Percentiles rank a stretch among this genome's conserved stretches.
Conservation (phyloP, 2,888 invertebrate genomes). For the Chymomyza procnemis region DNA sequence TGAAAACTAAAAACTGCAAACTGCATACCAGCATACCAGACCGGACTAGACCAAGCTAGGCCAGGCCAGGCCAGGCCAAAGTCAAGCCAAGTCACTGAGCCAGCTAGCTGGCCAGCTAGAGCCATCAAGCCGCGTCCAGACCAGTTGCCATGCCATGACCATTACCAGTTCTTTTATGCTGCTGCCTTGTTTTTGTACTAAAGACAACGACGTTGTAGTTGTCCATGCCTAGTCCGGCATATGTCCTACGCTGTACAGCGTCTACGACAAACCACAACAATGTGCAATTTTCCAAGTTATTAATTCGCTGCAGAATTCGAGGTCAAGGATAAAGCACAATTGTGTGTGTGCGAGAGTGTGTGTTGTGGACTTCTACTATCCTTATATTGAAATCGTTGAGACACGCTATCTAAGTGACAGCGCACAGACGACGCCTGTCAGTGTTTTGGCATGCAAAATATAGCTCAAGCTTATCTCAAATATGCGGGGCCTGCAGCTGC, state of each 20-base stretch:
- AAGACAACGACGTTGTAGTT: background rate
- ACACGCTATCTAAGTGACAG: background rate
- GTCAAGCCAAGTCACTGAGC: background rate
- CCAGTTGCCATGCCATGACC: slow-evolving; percentile 69
- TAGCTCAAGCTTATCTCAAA: slow-evolving; percentile 39
- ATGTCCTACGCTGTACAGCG: background rate
- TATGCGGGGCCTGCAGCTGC: slow-evolving; percentile 6
- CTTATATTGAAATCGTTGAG: background rate
- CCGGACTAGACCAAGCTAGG: slow-evolving; percentile 29
- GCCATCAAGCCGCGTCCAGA: slow-evolving; percentile 18
- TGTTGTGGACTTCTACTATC: background rate
- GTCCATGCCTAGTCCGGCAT: too few species aligned
- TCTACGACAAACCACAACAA: slow-evolving; percentile 2
- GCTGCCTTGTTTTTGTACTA: background rate
- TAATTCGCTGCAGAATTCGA: slow-evolving; percentile 40
- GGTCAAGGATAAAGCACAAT: slow-evolving; percentile 64
- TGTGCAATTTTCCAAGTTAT: slow-evolving; percentile 38
- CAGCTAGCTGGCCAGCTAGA: background rate
- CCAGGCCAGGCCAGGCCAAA: slow-evolving; percentile 5
- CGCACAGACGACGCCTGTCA: background rate
- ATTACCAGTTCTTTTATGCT: slow-evolving; percentile 46
- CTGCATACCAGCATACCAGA: slow-evolving; percentile 26
- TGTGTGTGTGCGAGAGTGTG: too few species aligned
- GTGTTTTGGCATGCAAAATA: slow-evolving; percentile 40
- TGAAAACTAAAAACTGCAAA: slow-evolving; percentile 19